These are phyloP conservation scores for Stictocephala bisonia DNA, from an alignment of 2,888 invertebrate genomes.

Conservation along the genomic window DNA sequence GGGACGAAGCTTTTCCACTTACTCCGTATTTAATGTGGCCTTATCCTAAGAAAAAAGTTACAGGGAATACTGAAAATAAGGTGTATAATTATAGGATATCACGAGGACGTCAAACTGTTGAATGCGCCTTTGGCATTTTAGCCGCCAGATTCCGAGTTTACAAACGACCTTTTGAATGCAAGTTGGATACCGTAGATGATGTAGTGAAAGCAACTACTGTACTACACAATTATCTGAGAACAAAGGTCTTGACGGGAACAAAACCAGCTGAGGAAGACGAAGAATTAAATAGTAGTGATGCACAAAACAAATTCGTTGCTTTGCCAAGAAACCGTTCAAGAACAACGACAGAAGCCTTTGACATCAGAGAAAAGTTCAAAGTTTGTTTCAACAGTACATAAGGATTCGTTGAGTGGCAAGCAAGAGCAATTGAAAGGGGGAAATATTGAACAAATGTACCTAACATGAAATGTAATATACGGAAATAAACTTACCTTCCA, in stretches of 20 bases:
- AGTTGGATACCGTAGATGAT: not conserved
- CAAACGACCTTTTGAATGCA: slow-evolving; percentile 18
- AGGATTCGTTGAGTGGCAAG: no score
- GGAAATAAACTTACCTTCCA: no score
- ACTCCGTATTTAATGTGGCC: slow-evolving; percentile 16
- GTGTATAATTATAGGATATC: slow-evolving; percentile 47
- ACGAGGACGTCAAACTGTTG: slow-evolving; percentile 30
- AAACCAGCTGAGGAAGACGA: not conserved
- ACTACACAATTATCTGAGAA: slow-evolving; percentile 22
- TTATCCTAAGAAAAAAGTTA: slow-evolving; percentile 23
- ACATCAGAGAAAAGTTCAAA: no score
- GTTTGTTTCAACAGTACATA: no score
- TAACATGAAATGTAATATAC: no score
- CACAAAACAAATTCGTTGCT: no score
- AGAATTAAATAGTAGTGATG: no score
- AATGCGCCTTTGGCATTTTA: slow-evolving; percentile 44
- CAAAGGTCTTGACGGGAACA: not conserved
- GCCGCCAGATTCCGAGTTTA: slow-evolving; percentile 40
- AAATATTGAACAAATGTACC: no score
- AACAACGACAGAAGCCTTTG: no score
- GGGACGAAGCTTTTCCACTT: slow-evolving; percentile 32
- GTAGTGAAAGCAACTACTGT: slow-evolving; percentile 29
- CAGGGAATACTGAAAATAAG: slow-evolving; percentile 2
- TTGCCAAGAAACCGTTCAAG: no score
- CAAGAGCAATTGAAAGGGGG: no score